Base-by-base conservation (phyloP, 1,140 invertebrate species). In the Rhagoletis pomonella region DNA sequence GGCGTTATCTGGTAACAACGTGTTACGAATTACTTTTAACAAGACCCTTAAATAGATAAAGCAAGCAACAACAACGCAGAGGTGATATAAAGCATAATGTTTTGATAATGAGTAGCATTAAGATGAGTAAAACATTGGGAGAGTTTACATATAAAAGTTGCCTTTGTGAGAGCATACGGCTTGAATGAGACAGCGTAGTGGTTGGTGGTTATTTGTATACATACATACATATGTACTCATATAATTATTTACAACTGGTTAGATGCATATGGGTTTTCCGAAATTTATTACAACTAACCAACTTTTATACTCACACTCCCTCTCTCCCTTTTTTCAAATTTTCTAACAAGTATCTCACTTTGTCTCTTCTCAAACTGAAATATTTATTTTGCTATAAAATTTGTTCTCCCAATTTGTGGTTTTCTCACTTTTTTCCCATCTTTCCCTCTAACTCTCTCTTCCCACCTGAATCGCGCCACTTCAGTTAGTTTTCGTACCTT, bases 1-100 rank as follows among this genome's bases (percentile, higher is more conserved):
- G n/a, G 84, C 84, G 84, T 92, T 92, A 92, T 92, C 91, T 92
- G 90, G 91, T 91, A 92, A 92, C 91, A 92, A 92, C 91, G 91
- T 92, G 91, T 92, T 92, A 91, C 91, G 91, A 92, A 92, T 92
- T 92, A 92, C 91, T 91, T 92, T 92, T 92, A 92, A 92, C 91
- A 92, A 92, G 91, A 90, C 91, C 91, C 91, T 92, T 88, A 91
- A 92, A 91, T 89, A 81, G 88, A 87, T 87, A 87, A 87, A 88
- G 88, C 88, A 88, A 85, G 73, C 42, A 87, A 86, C 55, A 88
- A 88, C 88, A 89, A 89, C 87, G 67, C 47, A 62, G n/a, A 65
- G 84, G 84, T 59, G 84, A 29, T 19, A 55, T 85, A 62, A 85
- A 60, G 59, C 3, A 85, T 85, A 85, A 62, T 59, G 58, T 62